A percentile compares a stretch with the other conserved stretches of the same genome.
Conservation (phyloP, 2,888 invertebrate species). For the Beris morrisii region DNA sequence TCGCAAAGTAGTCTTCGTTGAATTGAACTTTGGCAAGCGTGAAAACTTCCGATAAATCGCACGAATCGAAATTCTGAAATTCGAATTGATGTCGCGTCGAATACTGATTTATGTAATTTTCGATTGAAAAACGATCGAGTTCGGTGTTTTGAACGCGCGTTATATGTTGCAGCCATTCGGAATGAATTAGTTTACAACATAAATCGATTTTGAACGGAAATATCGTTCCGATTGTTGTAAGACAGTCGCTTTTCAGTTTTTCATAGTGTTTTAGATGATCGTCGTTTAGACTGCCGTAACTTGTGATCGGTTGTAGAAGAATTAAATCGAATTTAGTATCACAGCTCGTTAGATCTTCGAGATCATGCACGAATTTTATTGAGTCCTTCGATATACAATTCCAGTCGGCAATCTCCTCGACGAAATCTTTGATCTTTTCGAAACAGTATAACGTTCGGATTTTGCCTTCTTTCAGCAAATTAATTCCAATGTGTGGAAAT, state of each 20-base stretch:
- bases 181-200: slow-evolving; percentile 36
- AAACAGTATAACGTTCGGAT: slow-evolving; percentile 36
- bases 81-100: slow-evolving; percentile 38
- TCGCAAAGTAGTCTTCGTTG: slow-evolving; percentile 28
- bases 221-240: slow-evolving; percentile 33
- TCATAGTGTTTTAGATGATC: slow-evolving; percentile 36
- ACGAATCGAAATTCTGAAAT: slow-evolving; percentile 31
- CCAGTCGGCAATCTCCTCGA: slow-evolving; percentile 32
- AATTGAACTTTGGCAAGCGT: slow-evolving; percentile 32
- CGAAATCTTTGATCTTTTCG: slow-evolving; percentile 27
- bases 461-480: slow-evolving; percentile 37
- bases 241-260: slow-evolving; percentile 21
- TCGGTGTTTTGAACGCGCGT: slow-evolving; percentile 27
- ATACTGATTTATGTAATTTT: slow-evolving; percentile 35
- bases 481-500: slow-evolving; percentile 39
- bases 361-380: slow-evolving; percentile 35
- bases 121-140: slow-evolving; percentile 22
- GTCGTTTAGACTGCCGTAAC: slow-evolving; percentile 32
- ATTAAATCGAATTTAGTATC: slow-evolving; percentile 36
- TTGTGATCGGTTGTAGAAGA: slow-evolving; percentile 37
- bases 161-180: slow-evolving; percentile 35
- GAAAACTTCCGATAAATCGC: slow-evolving; percentile 33
- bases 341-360: slow-evolving; percentile 21
- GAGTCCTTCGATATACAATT: slow-evolving; percentile 34
- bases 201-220: slow-evolving; percentile 36